A percentile compares a stretch with the other conserved stretches of the same genome.
Evolutionary conservation across 2,888 invertebrate genomes (phyloP).

Genomic region (Drosophila atroscutellata): DNA sequence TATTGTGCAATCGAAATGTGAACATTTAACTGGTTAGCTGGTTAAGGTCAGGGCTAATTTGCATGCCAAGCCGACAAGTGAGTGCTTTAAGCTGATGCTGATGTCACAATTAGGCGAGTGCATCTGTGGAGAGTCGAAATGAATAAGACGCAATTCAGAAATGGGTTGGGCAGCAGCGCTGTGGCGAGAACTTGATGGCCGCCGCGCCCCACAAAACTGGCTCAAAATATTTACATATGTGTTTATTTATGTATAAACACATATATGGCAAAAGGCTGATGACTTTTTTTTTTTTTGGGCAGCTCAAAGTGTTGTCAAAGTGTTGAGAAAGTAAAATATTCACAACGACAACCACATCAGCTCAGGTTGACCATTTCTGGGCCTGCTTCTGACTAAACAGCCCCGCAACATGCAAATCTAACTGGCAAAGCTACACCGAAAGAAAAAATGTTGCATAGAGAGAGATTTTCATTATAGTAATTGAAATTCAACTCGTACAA

Average conservation of each 20-base stretch:
- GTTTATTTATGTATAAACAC: neutral
- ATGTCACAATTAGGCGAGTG: slow-evolving; percentile 11
- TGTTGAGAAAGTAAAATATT: slow-evolving; percentile 32
- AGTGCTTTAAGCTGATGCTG: neutral
- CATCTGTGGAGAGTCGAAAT: slow-evolving; percentile 11
- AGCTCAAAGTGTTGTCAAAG: slow-evolving; percentile 28
- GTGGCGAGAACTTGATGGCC: slow-evolving; percentile 27
- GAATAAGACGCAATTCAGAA: slow-evolving; percentile 33
- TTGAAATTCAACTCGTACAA: neutral
- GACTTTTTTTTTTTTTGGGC: slow-evolving; percentile 28
- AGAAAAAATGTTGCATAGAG: neutral
- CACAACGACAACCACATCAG: slow-evolving; percentile 8
- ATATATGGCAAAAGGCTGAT: slow-evolving; percentile 22
- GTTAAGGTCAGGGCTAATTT: slow-evolving; percentile 20
- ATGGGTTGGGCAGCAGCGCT: slow-evolving; percentile 31
- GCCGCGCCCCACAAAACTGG: slow-evolving; percentile 25
- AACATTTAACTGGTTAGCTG: slow-evolving; percentile 27
- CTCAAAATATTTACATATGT: slow-evolving; percentile 1
- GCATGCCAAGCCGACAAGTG: slow-evolving; percentile 14
- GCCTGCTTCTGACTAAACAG: slow-evolving; percentile 15
- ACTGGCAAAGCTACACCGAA: slow-evolving; percentile 2
- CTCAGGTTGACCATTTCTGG: slow-evolving; percentile 31
- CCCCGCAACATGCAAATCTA: slow-evolving; percentile 36
- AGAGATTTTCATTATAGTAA: neutral
- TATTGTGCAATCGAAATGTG: slow-evolving; percentile 26